Conservation (phyloP, 92 coral and sea anemone species). For the Diadumene lineata region DNA sequence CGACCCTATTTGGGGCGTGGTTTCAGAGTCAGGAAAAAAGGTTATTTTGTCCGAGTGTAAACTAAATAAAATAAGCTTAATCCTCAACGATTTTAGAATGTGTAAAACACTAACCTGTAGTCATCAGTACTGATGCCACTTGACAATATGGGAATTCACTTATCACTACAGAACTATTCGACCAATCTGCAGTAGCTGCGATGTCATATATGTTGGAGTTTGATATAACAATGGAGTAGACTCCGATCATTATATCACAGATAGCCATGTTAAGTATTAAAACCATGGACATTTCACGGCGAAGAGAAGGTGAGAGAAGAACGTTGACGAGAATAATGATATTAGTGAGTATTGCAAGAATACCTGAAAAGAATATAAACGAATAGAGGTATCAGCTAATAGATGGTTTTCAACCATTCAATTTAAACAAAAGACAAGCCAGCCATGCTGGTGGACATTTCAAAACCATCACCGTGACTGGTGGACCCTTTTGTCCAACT, state of each 20-base stretch:
- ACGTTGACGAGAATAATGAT: conserved; percentile 11
- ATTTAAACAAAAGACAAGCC: background rate
- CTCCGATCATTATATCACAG: conserved; percentile 33
- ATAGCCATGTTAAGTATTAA: conserved; percentile 32
- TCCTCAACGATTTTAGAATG: too few relatives aligned
- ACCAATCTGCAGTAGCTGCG: background rate
- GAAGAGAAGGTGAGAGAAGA: conserved; percentile 16
- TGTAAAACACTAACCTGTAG: too few relatives aligned
- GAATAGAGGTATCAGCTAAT: background rate
- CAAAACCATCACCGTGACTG: too few relatives aligned
- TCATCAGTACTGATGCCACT: conserved; percentile 19
- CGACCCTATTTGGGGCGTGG: too few relatives aligned
- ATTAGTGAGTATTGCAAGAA: conserved; percentile 7
- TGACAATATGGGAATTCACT: background rate
- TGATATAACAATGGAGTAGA: conserved; percentile 25
- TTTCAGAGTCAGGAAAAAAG: too few relatives aligned
- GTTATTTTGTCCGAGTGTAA: too few relatives aligned
- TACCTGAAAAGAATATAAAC: background rate
- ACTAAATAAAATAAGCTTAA: too few relatives aligned
- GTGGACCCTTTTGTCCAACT: too few relatives aligned
- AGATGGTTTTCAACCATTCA: background rate
- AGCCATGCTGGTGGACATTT: background rate
- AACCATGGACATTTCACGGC: conserved; percentile 26
- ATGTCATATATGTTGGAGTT: background rate
- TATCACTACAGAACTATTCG: too few relatives aligned